Evolutionary conservation across 1,140 invertebrate genomes (phyloP).

Genomic region (Lamellibrachia luymesi): DNA sequence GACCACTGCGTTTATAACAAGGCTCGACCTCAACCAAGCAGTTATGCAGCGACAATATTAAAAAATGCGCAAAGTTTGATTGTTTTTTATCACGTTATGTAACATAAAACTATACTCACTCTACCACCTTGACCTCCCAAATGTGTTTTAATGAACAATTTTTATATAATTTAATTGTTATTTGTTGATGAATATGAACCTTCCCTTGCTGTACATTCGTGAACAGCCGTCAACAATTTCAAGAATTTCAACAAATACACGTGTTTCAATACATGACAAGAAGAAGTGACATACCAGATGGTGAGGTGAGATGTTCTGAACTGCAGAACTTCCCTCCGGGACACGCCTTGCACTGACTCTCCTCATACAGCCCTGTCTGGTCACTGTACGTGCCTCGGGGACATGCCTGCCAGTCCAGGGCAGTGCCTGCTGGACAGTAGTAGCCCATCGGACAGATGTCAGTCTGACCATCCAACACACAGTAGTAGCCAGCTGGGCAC

Average conservation of each 20-base stretch:
- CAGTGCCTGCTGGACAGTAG: constrained; percentile 50
- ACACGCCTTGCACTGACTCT: constrained; percentile 49
- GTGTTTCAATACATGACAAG: not conserved
- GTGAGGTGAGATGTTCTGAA: constrained; percentile 42
- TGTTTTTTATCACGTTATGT: no score
- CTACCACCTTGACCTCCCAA: no score
- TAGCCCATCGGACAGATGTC: constrained; percentile 39
- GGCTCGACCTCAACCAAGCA: no score
- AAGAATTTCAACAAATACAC: not conserved
- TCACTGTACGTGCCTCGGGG: constrained; percentile 52
- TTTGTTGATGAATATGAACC: no score
- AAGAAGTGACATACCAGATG: constrained; percentile 38
- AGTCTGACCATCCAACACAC: constrained; percentile 29
- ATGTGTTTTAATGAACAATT: no score
- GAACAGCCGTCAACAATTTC: no score
- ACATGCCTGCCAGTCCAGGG: constrained; percentile 46
- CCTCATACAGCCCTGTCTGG: constrained; percentile 37
- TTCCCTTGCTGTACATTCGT: no score
- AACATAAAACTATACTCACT: no score
- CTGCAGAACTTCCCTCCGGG: constrained; percentile 47
- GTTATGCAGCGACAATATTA: no score
- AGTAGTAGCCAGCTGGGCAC: constrained; percentile 51
- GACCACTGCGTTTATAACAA: no score
- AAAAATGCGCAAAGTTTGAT: no score
- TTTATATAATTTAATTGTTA: no score